Conservation (phyloP, 2,113 vertebrate species). For the Myodes glareolus region DNA sequence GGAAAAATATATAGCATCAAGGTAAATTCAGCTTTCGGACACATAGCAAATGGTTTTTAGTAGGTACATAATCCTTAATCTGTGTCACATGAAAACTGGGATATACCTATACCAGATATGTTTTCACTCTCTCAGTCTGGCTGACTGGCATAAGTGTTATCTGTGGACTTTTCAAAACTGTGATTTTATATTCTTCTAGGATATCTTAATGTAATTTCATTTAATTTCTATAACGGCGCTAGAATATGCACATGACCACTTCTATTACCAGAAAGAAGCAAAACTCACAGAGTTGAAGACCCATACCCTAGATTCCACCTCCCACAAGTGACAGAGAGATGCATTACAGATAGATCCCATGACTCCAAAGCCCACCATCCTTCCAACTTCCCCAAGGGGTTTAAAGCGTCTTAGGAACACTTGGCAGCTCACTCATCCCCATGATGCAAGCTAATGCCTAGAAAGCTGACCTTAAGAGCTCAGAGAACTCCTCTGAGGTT, state of each 20-base stretch:
- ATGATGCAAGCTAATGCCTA: slow-evolving; percentile 12
- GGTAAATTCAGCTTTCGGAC: background rate
- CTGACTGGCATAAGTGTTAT: background rate
- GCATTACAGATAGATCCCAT: background rate
- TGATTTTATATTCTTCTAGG: background rate
- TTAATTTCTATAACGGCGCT: background rate
- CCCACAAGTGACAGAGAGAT: background rate
- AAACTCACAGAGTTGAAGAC: background rate
- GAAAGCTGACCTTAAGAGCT: slow-evolving; percentile 33
- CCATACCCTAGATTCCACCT: background rate
- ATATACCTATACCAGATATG: background rate
- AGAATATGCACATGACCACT: background rate
- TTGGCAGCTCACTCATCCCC: background rate
- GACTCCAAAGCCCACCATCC: background rate
- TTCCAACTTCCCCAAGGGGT: background rate
- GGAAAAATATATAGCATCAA: background rate
- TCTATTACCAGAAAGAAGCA: background rate
- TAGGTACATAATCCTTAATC: background rate
- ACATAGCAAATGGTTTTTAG: background rate
- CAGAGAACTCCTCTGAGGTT: background rate
- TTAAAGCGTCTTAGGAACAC: background rate
- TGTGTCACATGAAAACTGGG: background rate
- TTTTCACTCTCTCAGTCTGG: background rate
- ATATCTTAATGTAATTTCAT: background rate
- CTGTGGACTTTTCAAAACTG: background rate